A percentile compares a stretch with the other conserved stretches of the same genome.
phyloP scores from a whole-genome alignment of 2,113 vertebrate species.

The Propithecus coquereli region DNA sequence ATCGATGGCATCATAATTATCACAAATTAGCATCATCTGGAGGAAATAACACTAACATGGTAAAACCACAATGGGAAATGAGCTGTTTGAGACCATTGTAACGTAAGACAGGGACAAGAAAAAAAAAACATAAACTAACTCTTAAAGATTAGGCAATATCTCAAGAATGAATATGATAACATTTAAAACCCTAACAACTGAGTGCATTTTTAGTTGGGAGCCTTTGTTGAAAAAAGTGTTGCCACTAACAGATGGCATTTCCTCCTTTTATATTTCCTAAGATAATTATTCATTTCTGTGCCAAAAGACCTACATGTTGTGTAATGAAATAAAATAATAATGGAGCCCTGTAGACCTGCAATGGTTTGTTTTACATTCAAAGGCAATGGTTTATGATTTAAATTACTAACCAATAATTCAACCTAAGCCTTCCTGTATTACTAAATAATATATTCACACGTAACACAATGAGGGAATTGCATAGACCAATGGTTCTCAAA shows the following conservation, averaged over 20 bases:
- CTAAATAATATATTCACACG: slow-evolving; percentile 10
- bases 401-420: slow-evolving; percentile 42
- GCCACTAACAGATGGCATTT: neutral
- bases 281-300: slow-evolving; percentile 29
- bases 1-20: neutral
- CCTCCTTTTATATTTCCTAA: neutral
- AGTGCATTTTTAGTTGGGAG: neutral
- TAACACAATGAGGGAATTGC: slow-evolving; percentile 1
- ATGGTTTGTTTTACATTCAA: slow-evolving; percentile 18
- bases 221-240: slow-evolving; percentile 36
- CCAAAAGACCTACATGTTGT: neutral
- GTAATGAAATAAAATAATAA: slow-evolving; percentile 55
- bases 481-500: slow-evolving; percentile 15
- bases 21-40: neutral
- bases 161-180: neutral
- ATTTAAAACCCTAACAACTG: neutral
- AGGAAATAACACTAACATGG: neutral
- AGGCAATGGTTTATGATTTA: slow-evolving; percentile 34
- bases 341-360: neutral
- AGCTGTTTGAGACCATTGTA: neutral
- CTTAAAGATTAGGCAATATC: neutral
- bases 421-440: slow-evolving; percentile 31
- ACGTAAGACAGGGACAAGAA: neutral
- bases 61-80: neutral
- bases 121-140: neutral